Base-by-base conservation (phyloP, 2,888 invertebrate genomes). In the Nomada ruficornis region DNA sequence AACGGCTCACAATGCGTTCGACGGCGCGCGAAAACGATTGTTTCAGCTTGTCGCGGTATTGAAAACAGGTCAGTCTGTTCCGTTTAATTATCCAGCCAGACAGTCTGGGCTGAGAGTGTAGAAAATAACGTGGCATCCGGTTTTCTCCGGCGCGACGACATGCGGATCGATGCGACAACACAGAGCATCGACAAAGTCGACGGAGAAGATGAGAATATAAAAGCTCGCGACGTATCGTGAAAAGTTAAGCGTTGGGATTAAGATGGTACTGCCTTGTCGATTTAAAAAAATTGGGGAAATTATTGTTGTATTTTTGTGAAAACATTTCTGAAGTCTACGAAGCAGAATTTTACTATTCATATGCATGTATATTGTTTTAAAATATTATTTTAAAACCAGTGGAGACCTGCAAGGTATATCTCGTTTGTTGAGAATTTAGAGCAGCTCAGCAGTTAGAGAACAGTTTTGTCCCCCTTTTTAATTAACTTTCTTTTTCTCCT, bases 71-170 rank as follows among this genome's bases (percentile, higher is more conserved):
- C 70, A 68, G 68, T 44, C 60, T n/a, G 73, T 82, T 80, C 82
- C 76, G 80, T 76, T 82, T 82, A 82, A 82, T 82, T 82, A 82
- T 80, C 71, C 75, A 60, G 23, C 44, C 74, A 73, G 81, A 67
- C 80, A 70, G 55, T 15, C 55, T 60, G 15, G 26, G 65, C 67
- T 72, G 78, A 70, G n/a, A 85, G 63, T 68, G 63, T 57, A 62
- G 82, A 82, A 85, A 85, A 77, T 82, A 74, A 71, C 59, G 69
- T 29, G 54, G 52, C 52, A 44, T 64, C 50, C 69, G 29, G 65
- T 50, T 15, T 36, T 60, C 55, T 57, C 76, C 68, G 52, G 29
- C 29, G 29, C 29, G 29, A 29, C 29, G 29, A 75, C 80, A 71
- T 72, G 54, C 78, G 67, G 62, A 77, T 77, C 62, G 69, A 82